Conservation (phyloP, 2,888 invertebrate genomes). For the Ormyrus pomaceus region DNA sequence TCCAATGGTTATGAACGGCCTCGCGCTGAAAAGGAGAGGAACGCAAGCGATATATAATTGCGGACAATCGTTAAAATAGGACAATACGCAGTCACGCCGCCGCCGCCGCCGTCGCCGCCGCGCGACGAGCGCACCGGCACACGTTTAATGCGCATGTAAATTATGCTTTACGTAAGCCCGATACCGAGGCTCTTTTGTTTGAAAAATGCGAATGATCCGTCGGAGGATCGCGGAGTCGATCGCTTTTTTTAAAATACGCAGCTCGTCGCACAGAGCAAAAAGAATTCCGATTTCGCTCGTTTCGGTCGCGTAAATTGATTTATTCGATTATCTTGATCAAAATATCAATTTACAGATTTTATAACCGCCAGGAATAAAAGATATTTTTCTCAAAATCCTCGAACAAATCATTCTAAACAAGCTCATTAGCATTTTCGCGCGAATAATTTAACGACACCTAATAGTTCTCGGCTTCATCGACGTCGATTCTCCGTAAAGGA, state of each 20-base stretch:
- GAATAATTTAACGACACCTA: constrained; percentile 23
- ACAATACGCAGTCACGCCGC: constrained; percentile 46
- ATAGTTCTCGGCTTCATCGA: constrained; percentile 12
- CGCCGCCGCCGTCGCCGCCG: neutral
- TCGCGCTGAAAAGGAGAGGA: constrained; percentile 40
- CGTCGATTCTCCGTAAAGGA: constrained; percentile 12
- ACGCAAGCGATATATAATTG: constrained; percentile 40
- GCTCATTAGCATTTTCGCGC: constrained; percentile 28
- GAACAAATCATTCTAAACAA: constrained; percentile 25
- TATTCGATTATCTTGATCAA: too few species aligned
- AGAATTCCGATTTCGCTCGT: too few species aligned
- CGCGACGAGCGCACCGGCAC: neutral
- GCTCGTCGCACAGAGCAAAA: too few species aligned
- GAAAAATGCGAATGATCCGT: constrained; percentile 9
- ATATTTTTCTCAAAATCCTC: neutral
- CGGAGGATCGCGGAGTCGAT: neutral
- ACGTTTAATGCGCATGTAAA: constrained; percentile 52
- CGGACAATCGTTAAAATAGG: constrained; percentile 56
- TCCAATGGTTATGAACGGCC: neutral
- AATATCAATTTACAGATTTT: too few species aligned
- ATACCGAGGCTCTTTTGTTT: constrained; percentile 24
- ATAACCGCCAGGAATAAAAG: too few species aligned
- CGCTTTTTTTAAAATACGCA: too few species aligned
- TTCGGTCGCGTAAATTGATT: too few species aligned
- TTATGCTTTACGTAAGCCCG: constrained; percentile 48